These are phyloP conservation scores for Rhynchomys soricoides DNA, from an alignment of 2,113 vertebrate genomes.

Conservation along the genomic window DNA sequence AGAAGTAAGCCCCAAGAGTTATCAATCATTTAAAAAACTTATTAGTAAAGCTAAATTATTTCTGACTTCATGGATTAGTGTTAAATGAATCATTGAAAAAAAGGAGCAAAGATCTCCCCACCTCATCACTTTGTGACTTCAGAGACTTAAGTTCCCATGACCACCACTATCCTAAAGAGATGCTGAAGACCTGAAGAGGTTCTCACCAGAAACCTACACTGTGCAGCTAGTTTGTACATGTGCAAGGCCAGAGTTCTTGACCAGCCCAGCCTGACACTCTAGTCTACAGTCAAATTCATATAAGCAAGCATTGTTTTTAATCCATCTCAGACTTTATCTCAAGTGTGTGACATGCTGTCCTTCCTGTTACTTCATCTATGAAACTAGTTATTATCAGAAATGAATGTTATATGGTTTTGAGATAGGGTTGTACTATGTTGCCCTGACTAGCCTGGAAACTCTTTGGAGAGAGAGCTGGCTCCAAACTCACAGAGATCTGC, in stretches of 20 bases:
- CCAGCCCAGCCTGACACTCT: not conserved
- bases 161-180: not conserved
- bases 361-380: not conserved
- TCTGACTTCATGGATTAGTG: conserved; percentile 48
- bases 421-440: not conserved
- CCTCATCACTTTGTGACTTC: not conserved
- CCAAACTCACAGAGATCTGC: no score
- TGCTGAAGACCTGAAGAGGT: not conserved
- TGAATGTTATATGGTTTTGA: not conserved
- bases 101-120: not conserved
- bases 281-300: conserved; percentile 9
- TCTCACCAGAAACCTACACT: conserved; percentile 19
- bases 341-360: not conserved
- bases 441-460: not conserved
- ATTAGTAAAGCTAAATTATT: conserved; percentile 22
- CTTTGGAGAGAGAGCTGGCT: not conserved
- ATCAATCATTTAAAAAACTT: not conserved
- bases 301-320: not conserved
- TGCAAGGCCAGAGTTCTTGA: not conserved
- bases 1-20: not conserved
- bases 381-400: not conserved
- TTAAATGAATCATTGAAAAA: conserved; percentile 38
- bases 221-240: not conserved
- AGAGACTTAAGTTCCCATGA: not conserved
- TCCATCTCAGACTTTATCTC: not conserved